Evolutionary conservation across 2,888 invertebrate species (phyloP).

Genomic region (Agrochola circellaris): DNA sequence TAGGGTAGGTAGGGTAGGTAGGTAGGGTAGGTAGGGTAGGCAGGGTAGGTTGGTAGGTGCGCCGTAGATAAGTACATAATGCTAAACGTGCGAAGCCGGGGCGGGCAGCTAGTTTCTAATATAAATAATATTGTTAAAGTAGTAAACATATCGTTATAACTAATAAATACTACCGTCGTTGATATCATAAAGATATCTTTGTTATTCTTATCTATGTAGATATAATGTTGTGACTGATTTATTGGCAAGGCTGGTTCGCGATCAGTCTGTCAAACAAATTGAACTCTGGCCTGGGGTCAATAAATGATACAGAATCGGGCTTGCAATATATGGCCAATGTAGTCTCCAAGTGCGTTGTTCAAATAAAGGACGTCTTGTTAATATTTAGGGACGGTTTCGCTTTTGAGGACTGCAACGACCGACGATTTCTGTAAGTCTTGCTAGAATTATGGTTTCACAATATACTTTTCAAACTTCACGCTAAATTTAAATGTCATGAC

Average conservation of each 20-base stretch:
- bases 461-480: neutral
- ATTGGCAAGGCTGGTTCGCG: constrained; percentile 23
- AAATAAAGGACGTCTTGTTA: constrained; percentile 19
- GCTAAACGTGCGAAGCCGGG: no score
- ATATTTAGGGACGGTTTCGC: neutral
- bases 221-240: constrained; percentile 9
- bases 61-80: no score
- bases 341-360: constrained; percentile 26
- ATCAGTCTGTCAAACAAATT: constrained; percentile 41
- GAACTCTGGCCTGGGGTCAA: constrained; percentile 37
- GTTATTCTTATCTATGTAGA: no score
- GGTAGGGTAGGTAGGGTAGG: no score
- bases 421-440: constrained; percentile 24
- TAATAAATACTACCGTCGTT: neutral
- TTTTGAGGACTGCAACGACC: neutral
- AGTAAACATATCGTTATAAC: neutral
- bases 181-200: neutral
- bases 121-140: neutral
- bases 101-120: no score
- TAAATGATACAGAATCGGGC: constrained; percentile 8
- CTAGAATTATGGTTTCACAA: neutral
- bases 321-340: constrained; percentile 35
- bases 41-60: no score
- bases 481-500: no score
- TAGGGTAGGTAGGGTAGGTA: no score